Evolutionary conservation across 2,888 invertebrate genomes (phyloP).

Genomic region (Pyralis farinalis): DNA sequence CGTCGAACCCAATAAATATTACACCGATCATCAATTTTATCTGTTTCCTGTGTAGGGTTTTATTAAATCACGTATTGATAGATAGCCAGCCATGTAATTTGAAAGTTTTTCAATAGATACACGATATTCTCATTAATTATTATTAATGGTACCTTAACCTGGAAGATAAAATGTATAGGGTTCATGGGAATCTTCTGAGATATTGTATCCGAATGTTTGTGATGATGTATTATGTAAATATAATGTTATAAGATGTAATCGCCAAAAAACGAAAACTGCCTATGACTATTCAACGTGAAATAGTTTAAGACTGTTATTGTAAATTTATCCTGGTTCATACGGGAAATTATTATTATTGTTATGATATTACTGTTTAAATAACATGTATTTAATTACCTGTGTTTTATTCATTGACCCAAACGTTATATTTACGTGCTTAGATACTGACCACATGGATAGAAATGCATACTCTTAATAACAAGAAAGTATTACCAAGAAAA

Average conservation of each 20-base stretch:
- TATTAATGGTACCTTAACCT: conserved; percentile 3
- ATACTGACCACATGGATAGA: no score
- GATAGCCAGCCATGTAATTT: conserved; percentile 9
- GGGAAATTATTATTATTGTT: conserved; percentile 28
- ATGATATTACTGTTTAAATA: conserved; percentile 28
- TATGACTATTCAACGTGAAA: conserved; percentile 25
- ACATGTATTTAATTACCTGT: conserved; percentile 15
- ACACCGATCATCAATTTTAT: conserved; percentile 10
- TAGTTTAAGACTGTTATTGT: conserved; percentile 31
- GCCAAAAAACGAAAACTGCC: conserved; percentile 10
- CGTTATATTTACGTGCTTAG: no score
- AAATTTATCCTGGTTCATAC: conserved; percentile 30
- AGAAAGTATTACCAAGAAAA: no score
- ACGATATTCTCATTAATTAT: conserved; percentile 7
- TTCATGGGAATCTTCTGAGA: background rate
- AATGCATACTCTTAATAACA: no score
- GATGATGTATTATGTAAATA: conserved; percentile 16
- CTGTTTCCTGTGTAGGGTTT: conserved; percentile 10
- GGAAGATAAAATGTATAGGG: conserved; percentile 1
- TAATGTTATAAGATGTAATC: conserved; percentile 2
- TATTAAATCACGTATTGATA: conserved; percentile 10
- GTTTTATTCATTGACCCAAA: conserved; percentile 24
- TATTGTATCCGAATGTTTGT: background rate
- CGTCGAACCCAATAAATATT: conserved; percentile 8
- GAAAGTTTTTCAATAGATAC: conserved; percentile 8